These are phyloP conservation scores for Gandaritis pyraliata DNA, from an alignment of 2,888 invertebrate genomes.

Conservation along the genomic window DNA sequence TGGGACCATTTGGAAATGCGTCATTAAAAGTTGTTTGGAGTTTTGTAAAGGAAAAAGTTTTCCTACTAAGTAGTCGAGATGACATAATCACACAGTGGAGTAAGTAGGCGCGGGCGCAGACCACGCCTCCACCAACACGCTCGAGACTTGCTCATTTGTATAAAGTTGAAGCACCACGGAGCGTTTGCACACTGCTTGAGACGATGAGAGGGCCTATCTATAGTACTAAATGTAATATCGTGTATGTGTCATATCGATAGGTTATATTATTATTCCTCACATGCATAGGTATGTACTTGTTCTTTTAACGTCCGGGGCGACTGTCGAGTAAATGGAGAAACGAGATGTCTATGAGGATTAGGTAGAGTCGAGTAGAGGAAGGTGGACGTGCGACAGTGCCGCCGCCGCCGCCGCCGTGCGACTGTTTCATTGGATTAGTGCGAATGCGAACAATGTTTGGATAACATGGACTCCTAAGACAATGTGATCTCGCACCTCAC, in stretches of 20 bases:
- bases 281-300: too few species aligned
- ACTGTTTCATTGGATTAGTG: background rate
- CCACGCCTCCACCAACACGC: background rate
- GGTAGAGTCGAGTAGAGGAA: too few species aligned
- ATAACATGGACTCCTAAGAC: slow-evolving; percentile 8
- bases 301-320: too few species aligned
- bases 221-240: too few species aligned
- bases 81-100: background rate
- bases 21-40: background rate
- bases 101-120: background rate
- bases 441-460: slow-evolving; percentile 1
- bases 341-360: too few species aligned
- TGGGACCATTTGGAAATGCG: background rate
- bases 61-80: background rate
- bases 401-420: background rate
- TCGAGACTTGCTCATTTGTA: background rate
- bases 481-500: background rate
- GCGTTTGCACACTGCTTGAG: too few species aligned
- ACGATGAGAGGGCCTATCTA: too few species aligned
- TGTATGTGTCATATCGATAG: too few species aligned
- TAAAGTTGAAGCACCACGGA: background rate
- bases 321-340: too few species aligned
- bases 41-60: background rate
- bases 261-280: too few species aligned
- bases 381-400: too few species aligned